A percentile compares a stretch with the other conserved stretches of the same genome.
Conservation (phyloP, 2,113 vertebrate species). For the Neogobius melanostomus region DNA sequence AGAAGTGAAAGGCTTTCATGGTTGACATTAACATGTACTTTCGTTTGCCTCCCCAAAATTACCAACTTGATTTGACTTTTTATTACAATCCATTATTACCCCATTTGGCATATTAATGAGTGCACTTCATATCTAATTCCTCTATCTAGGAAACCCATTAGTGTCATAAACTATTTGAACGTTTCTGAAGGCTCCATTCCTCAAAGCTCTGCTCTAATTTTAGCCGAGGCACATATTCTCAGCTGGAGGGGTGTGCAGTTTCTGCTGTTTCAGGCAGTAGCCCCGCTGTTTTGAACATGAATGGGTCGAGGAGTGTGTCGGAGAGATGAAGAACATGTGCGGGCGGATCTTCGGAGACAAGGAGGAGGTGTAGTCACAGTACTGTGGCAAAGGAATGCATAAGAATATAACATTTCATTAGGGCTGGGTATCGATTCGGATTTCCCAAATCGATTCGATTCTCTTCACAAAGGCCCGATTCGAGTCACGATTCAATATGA, state of each 20-base stretch:
- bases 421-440: no score
- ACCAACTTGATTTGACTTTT: neutral
- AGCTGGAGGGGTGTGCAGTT: conserved; percentile 52
- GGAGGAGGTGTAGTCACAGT: neutral
- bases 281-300: conserved; percentile 26
- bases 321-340: neutral
- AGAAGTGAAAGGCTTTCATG: no score
- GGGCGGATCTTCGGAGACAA: neutral
- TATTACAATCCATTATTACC: neutral
- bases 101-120: neutral
- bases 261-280: conserved; percentile 33
- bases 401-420: neutral
- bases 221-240: conserved; percentile 41
- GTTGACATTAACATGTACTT: no score
- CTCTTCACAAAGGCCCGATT: no score
- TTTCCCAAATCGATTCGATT: no score
- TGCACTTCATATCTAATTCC: neutral
- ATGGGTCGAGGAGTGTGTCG: neutral
- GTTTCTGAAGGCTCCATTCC: conserved; percentile 31
- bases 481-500: no score
- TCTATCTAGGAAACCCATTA: conserved; percentile 9
- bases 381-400: neutral
- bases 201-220: conserved; percentile 36
- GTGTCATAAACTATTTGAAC: conserved; percentile 24
- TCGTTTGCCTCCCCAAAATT: no score